Conservation (phyloP, 2,797 vertebrate genomes). For the Florisuga fusca region DNA sequence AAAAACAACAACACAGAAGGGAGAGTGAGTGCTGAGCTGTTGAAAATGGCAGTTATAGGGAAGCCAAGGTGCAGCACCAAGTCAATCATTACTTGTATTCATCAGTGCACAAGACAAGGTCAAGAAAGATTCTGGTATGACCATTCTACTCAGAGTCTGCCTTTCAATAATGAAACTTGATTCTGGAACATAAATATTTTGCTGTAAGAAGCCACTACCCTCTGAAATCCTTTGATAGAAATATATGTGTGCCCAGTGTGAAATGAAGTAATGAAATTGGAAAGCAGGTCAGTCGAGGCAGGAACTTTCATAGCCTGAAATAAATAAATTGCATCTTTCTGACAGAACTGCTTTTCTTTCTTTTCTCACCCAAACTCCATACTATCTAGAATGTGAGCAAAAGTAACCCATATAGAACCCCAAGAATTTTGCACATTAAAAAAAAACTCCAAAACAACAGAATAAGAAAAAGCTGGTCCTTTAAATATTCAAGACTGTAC, state of each 20-base stretch:
- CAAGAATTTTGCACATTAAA: background rate
- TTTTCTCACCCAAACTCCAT: background rate
- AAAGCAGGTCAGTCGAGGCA: background rate
- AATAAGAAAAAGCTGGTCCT: background rate
- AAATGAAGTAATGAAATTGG: background rate
- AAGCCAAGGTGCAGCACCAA: background rate
- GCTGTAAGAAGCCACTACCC: background rate
- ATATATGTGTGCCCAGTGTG: background rate
- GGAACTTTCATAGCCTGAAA: background rate
- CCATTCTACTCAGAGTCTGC: background rate
- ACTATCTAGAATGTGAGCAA: background rate
- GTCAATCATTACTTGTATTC: background rate
- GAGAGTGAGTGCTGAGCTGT: background rate
- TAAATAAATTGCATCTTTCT: background rate
- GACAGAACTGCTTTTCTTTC: background rate
- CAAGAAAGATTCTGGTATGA: background rate
- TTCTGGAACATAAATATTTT: background rate
- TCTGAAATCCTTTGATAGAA: background rate
- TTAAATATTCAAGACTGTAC: background rate
- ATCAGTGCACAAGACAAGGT: background rate
- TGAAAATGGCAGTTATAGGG: background rate
- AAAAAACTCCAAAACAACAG: background rate
- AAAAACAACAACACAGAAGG: no score
- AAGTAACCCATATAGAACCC: background rate
- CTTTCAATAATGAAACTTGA: background rate